Base-by-base conservation (phyloP, 2,888 invertebrate species). In the Dolomedes plantarius region DNA sequence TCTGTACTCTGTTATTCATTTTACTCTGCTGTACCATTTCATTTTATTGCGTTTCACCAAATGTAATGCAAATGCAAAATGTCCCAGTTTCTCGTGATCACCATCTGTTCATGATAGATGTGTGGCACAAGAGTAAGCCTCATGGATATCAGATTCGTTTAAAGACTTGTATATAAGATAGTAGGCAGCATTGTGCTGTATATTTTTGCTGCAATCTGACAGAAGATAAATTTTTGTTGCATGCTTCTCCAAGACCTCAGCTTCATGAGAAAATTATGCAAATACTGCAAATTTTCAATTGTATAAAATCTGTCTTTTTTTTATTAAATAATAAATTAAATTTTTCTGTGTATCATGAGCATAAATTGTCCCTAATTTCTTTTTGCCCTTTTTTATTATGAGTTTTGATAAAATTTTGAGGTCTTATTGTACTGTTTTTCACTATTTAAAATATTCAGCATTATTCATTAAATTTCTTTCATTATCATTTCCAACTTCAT, bases 111-210 rank as follows among this genome's bases (percentile, higher is more conserved):
- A 2, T 2, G 9, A 16, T 13, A 1, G 31, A 65, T 36, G 23
- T 32, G 32, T 67, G 67, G 23, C 67, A 19, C 19, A n/a, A 11
- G 32, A 32, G 31, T 1, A 27, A 62, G 32, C 67, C 67, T 67
- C 19, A 19, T 67, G 32, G 67, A 67, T 16, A 67, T 67, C 36
- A 6, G 56, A 36, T 67, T 67, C 36, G 23, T 31, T 67, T 19
- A 67, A 23, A 73, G 76, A 85, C 83, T 77, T 85, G 83, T 85
- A 85, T 19, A 85, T 85, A 85, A 77, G 77, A 85, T 73, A 85
- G 83, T 85, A 85, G 83, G 76, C 77, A 81, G 81, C 81, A 27
- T 81, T 41, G 41, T 69, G 81, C 81, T 85, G 83, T 85, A 85
- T 85, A 85, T 85, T 85, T 85, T 85, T 85, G 77, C 83, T 85